A percentile compares a stretch with the other conserved stretches of the same genome.
These are phyloP conservation scores for Paramormyrops hopkinsi DNA, from an alignment of 2,797 vertebrate species.

Conservation along the genomic window DNA sequence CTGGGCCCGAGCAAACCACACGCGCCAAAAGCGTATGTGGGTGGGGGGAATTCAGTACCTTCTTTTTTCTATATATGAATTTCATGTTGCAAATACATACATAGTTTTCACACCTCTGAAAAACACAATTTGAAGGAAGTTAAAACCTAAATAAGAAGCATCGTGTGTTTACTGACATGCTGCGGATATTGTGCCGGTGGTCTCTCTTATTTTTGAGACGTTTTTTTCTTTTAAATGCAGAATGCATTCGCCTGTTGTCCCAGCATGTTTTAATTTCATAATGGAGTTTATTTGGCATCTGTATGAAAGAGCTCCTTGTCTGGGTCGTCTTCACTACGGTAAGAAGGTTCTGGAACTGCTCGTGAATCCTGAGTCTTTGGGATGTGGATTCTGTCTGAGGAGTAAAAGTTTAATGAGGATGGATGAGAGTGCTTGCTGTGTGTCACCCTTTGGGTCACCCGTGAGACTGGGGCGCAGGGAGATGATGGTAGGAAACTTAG, in stretches of 20 bases:
- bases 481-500: neutral
- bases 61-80: neutral
- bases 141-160: slow-evolving; percentile 35
- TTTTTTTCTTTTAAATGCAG: neutral
- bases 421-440: neutral
- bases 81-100: slow-evolving; percentile 33
- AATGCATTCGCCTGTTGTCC: neutral
- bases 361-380: neutral
- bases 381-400: neutral
- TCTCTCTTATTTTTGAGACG: neutral
- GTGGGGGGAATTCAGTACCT: neutral
- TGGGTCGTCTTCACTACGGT: neutral
- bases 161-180: neutral
- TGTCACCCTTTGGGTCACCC: neutral
- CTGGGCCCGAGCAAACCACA: neutral
- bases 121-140: slow-evolving; percentile 50
- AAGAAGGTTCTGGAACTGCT: neutral
- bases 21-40: slow-evolving; percentile 37
- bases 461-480: neutral
- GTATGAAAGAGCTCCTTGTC: neutral
- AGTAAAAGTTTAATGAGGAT: neutral
- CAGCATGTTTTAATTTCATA: neutral
- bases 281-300: neutral
- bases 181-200: neutral
- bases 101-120: slow-evolving; percentile 58